phyloP scores from a whole-genome alignment of 2,113 vertebrate species.

The Gulo gulo region DNA sequence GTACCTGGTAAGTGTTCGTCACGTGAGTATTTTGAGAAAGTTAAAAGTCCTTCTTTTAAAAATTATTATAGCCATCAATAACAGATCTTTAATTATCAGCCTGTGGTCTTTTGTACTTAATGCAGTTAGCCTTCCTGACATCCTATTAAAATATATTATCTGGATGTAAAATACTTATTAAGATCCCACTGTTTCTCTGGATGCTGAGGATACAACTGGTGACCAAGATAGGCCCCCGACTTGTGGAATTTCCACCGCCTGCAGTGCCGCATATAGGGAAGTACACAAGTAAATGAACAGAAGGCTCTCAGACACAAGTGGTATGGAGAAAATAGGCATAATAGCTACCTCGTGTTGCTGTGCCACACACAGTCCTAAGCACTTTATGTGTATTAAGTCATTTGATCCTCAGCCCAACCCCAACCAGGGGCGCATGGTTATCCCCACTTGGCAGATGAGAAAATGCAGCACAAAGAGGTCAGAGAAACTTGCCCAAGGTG shows the following conservation, averaged over 20 bases:
- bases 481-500: not conserved
- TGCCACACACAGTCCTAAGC: not conserved
- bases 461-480: not conserved
- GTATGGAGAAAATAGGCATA: not conserved
- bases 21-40: not conserved
- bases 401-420: not conserved
- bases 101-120: not conserved
- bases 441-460: not conserved
- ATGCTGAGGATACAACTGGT: not conserved
- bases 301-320: not conserved
- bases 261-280: not conserved
- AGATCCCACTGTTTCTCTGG: not conserved
- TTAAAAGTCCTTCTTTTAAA: not conserved
- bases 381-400: not conserved
- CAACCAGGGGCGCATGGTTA: not conserved
- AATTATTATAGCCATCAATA: not conserved
- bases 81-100: not conserved
- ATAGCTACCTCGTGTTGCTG: not conserved
- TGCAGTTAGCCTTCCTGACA: not conserved
- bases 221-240: not conserved
- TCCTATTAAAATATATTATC: not conserved
- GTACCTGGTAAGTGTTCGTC: not conserved
- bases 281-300: not conserved
- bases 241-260: not conserved
- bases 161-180: not conserved